Conservation (phyloP, 2,888 invertebrate species). For the Caprella mutica region DNA sequence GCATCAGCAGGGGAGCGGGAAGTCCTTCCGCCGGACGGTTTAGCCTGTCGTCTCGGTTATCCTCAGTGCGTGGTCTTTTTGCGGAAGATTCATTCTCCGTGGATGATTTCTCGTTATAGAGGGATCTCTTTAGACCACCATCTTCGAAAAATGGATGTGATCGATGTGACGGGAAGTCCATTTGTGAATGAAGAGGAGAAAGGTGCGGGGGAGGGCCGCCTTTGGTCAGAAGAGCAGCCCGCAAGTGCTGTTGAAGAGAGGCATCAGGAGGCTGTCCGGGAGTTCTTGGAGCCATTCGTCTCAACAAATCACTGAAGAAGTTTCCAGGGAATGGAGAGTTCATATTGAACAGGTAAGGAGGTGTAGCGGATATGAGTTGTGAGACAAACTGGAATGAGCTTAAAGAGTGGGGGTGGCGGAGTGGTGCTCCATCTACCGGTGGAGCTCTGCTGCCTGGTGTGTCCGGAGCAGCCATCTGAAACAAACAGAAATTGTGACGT, state of each 20-base stretch:
- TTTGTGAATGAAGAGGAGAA: conserved; percentile 26
- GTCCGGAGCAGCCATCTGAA: conserved; percentile 33
- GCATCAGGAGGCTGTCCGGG: conserved; percentile 29
- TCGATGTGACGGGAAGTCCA: conserved; percentile 18
- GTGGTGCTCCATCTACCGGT: conserved; percentile 13
- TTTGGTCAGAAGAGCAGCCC: conserved; percentile 32
- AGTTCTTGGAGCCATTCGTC: conserved; percentile 29
- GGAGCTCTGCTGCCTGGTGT: conserved; percentile 23
- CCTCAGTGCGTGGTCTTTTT: conserved; percentile 26
- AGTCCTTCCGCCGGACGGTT: conserved; percentile 27
- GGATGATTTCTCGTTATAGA: conserved; percentile 29
- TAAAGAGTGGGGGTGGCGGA: conserved; percentile 29
- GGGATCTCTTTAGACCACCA: conserved; percentile 28
- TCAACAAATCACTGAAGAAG: conserved; percentile 32
- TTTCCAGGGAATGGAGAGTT: conserved; percentile 30
- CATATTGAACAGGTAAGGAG: conserved; percentile 33
- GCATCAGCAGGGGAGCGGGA: conserved; percentile 30
- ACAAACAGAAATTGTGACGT: too few species aligned
- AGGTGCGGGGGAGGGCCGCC: conserved; percentile 26
- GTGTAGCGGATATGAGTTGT: conserved; percentile 31
- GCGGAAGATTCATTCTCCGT: conserved; percentile 20
- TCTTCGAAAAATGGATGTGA: conserved; percentile 19
- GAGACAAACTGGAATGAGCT: conserved; percentile 34
- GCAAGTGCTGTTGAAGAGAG: conserved; percentile 29
- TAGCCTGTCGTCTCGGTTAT: conserved; percentile 5